These are phyloP conservation scores for Bagarius yarrelli DNA, from an alignment of 2,113 vertebrate genomes.

Conservation along the genomic window DNA sequence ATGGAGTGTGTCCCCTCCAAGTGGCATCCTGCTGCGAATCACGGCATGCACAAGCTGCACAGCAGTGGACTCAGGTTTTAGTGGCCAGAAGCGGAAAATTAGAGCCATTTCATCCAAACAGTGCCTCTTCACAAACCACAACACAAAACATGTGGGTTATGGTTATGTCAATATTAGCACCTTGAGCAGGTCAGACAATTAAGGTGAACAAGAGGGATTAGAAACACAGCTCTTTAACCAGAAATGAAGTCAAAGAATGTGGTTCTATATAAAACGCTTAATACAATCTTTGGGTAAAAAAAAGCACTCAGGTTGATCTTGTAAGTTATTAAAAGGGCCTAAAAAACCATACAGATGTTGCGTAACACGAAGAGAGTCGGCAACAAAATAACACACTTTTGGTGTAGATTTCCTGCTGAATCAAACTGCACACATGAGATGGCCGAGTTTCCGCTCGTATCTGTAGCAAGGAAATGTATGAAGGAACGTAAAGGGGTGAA, in stretches of 20 bases:
- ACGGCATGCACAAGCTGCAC: slow-evolving; percentile 59
- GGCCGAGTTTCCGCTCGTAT: background rate
- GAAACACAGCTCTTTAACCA: background rate
- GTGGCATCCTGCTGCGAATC: slow-evolving; percentile 59
- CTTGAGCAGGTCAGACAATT: background rate
- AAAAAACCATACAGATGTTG: slow-evolving; percentile 31
- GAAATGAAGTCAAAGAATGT: background rate
- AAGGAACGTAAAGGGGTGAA: background rate
- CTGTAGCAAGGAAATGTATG: background rate
- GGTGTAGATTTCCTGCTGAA: slow-evolving; percentile 5
- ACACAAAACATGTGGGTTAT: slow-evolving; percentile 29
- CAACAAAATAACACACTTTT: slow-evolving; percentile 32
- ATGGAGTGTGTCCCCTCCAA: slow-evolving; percentile 48
- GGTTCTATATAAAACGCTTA: too few species aligned
- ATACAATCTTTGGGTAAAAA: too few species aligned
- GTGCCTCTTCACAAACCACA: slow-evolving; percentile 18
- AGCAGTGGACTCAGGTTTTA: slow-evolving; percentile 39
- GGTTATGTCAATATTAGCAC: slow-evolving; percentile 24
- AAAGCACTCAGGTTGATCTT: background rate
- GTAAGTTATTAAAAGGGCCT: background rate
- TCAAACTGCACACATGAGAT: slow-evolving; percentile 15
- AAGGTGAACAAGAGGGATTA: background rate
- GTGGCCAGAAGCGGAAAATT: slow-evolving; percentile 22
- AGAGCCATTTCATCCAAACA: slow-evolving; percentile 19
- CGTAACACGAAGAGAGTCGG: slow-evolving; percentile 28